Evolutionary conservation across 2,797 vertebrate species (phyloP).

Genomic region (Myoxocephalus aenaeus): DNA sequence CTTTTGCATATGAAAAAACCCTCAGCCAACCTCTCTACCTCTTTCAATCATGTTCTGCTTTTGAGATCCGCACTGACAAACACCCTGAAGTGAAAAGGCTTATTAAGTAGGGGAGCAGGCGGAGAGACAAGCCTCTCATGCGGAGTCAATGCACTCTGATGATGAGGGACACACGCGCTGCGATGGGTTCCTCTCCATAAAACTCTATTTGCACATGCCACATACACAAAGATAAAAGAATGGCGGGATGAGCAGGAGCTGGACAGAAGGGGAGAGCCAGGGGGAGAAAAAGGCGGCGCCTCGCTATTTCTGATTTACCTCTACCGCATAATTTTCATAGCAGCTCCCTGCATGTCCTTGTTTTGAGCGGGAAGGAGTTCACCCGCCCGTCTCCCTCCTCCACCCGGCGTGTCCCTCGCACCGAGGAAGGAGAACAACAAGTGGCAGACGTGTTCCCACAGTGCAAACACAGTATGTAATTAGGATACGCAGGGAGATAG

Average conservation of each 20-base stretch:
- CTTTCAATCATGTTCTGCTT: conserved; percentile 33
- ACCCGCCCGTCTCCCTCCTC: conserved; percentile 24
- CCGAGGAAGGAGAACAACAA: conserved; percentile 67
- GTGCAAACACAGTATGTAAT: conserved; percentile 74
- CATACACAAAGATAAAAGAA: not conserved
- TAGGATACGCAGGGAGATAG: conserved; percentile 53
- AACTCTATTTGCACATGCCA: conserved; percentile 44
- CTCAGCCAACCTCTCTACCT: not conserved
- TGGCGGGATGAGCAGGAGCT: conserved; percentile 20
- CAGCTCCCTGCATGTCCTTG: conserved; percentile 41
- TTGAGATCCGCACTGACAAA: conserved; percentile 32
- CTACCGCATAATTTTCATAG: conserved; percentile 48
- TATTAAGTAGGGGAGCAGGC: conserved; percentile 33
- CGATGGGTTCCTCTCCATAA: conserved; percentile 26
- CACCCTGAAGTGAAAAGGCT: conserved; percentile 33
- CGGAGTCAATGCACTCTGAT: conserved; percentile 54
- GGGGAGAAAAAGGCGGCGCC: conserved; percentile 1
- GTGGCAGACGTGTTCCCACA: conserved; percentile 60
- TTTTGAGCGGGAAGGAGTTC: conserved; percentile 31
- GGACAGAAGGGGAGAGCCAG: conserved; percentile 13
- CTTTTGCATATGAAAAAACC: conserved; percentile 39
- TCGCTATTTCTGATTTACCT: conserved; percentile 38
- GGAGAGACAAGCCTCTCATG: conserved; percentile 27
- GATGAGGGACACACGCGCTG: conserved; percentile 45
- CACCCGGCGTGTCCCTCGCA: conserved; percentile 17